phyloP scores from a whole-genome alignment of 2,113 vertebrate species.

The Otolemur garnettii region DNA sequence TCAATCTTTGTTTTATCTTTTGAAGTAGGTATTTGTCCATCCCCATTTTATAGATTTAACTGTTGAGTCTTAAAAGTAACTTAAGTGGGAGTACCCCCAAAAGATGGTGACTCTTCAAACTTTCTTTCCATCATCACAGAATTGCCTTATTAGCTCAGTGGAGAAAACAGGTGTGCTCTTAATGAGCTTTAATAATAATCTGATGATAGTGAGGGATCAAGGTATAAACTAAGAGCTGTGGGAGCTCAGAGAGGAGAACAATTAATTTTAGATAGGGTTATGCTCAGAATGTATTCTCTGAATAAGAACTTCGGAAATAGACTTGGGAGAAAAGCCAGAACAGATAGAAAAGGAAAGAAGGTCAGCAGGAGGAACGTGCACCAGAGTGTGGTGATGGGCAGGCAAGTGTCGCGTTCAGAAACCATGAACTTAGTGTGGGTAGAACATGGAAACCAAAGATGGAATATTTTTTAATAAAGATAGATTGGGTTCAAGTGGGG shows the following conservation, averaged over 20 bases:
- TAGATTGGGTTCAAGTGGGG: not conserved
- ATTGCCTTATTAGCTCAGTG: not conserved
- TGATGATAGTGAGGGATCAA: not conserved
- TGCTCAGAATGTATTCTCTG: not conserved
- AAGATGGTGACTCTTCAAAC: not conserved
- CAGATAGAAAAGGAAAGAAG: not conserved
- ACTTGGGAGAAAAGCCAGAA: not conserved
- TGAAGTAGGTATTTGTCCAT: not conserved
- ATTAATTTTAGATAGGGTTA: not conserved
- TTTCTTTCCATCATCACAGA: not conserved
- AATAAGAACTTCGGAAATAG: slow-evolving; percentile 34
- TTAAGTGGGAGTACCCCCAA: not conserved
- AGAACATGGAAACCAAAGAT: not conserved
- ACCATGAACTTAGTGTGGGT: not conserved
- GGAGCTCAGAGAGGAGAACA: not conserved
- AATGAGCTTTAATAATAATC: slow-evolving; percentile 23
- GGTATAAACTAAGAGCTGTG: not conserved
- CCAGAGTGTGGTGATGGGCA: not conserved
- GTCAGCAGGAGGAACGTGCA: not conserved
- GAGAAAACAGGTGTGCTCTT: not conserved
- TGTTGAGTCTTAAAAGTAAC: not conserved
- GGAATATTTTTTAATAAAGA: not conserved
- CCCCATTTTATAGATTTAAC: not conserved
- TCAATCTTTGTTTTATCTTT: slow-evolving; percentile 30
- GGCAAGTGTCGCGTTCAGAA: not conserved